These are phyloP conservation scores for Drosophila grimshawi DNA, from an alignment of 1,140 invertebrate species.

Conservation along the genomic window DNA sequence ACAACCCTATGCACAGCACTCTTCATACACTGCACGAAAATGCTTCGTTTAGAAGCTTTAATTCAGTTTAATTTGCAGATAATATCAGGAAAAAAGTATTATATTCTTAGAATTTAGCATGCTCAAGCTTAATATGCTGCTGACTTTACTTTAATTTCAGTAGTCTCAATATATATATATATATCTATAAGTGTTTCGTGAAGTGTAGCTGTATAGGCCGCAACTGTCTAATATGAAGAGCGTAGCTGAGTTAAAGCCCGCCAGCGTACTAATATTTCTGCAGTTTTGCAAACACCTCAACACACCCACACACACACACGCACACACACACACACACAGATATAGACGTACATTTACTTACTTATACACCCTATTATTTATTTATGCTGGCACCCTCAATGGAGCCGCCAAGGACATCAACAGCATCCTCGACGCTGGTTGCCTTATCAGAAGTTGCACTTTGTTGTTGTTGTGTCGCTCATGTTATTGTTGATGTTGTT, in stretches of 20 bases:
- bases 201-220: neutral
- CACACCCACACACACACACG: slow-evolving; percentile 9
- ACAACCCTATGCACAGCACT: slow-evolving; percentile 1
- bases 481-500: slow-evolving; percentile 26
- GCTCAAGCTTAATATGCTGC: too few relatives aligned
- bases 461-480: slow-evolving; percentile 24
- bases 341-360: slow-evolving; percentile 10
- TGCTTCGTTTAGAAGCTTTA: too few relatives aligned
- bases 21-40: neutral
- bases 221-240: slow-evolving; percentile 18
- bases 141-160: too few relatives aligned
- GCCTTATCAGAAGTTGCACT: slow-evolving; percentile 42
- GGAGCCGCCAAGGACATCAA: slow-evolving; percentile 38
- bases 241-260: slow-evolving; percentile 26
- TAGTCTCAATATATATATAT: too few relatives aligned
- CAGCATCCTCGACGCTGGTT: slow-evolving; percentile 13
- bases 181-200: neutral
- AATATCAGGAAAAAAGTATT: too few relatives aligned
- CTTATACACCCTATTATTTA: slow-evolving; percentile 53
- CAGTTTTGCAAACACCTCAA: slow-evolving; percentile 47
- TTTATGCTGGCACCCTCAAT: slow-evolving; percentile 51
- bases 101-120: too few relatives aligned
- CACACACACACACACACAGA: slow-evolving; percentile 8
- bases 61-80: too few relatives aligned
- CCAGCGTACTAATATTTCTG: slow-evolving; percentile 48